phyloP scores from a whole-genome alignment of 2,888 invertebrate genomes.

The Drosophila subsilvestris region DNA sequence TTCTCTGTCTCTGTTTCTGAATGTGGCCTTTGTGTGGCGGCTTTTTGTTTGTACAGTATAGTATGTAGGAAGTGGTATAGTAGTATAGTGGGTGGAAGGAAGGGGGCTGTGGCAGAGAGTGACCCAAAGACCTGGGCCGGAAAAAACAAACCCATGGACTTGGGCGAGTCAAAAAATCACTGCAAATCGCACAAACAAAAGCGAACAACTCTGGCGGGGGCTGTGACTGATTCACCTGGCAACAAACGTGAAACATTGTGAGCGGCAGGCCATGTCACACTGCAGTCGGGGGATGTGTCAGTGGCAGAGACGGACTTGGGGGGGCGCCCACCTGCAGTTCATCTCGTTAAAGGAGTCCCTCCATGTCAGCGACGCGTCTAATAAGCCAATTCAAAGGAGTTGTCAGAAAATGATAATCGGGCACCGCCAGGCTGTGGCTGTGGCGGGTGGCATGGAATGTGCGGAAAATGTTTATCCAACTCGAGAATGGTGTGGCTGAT shows the following conservation, averaged over 20 bases:
- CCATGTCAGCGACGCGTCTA: constrained; percentile 10
- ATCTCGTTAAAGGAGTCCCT: constrained; percentile 26
- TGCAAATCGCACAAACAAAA: constrained; percentile 72
- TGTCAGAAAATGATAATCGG: constrained; percentile 5
- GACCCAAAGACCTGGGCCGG: constrained; percentile 68
- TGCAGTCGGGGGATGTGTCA: constrained; percentile 39
- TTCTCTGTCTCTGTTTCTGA: background rate
- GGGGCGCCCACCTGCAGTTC: constrained; percentile 34
- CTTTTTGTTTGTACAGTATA: constrained; percentile 42
- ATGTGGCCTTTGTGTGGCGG: constrained; percentile 32
- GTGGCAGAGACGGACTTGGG: constrained; percentile 9
- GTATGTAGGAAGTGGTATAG: background rate
- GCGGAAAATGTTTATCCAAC: constrained; percentile 43
- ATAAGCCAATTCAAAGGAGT: constrained; percentile 43
- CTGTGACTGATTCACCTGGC: constrained; percentile 3
- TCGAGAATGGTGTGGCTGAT: constrained; percentile 7
- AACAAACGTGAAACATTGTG: constrained; percentile 26
- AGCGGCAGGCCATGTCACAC: constrained; percentile 20
- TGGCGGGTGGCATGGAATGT: background rate
- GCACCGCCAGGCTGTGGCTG: background rate
- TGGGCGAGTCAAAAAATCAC: constrained; percentile 71
- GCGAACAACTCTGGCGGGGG: background rate
- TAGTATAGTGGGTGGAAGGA: background rate
- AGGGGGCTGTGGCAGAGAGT: constrained; percentile 10
- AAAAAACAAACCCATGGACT: constrained; percentile 67